Evolutionary conservation across 2,888 invertebrate species (phyloP).

Genomic region (Diaperis boleti): DNA sequence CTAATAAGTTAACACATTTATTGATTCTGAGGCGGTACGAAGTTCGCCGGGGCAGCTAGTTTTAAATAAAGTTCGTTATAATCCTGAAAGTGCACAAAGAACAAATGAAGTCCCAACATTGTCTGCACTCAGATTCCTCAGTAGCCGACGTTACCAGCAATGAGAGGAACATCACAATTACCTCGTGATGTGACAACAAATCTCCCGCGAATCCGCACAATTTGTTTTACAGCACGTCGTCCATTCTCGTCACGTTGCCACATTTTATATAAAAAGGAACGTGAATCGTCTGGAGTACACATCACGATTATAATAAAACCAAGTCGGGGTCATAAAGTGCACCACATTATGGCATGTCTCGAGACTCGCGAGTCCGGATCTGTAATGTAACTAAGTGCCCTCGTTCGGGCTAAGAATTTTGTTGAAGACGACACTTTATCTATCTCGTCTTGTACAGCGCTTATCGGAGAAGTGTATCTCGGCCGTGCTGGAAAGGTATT

Average conservation of each 20-base stretch:
- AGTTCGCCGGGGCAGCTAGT: too few species aligned
- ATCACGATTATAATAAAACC: slow-evolving; percentile 27
- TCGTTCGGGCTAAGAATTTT: background rate
- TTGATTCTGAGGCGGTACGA: too few species aligned
- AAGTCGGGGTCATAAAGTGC: slow-evolving; percentile 5
- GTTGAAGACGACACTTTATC: slow-evolving; percentile 1
- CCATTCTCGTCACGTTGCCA: slow-evolving; percentile 25
- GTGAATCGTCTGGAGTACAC: slow-evolving; percentile 25
- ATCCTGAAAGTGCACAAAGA: too few species aligned
- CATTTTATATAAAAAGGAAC: slow-evolving; percentile 20
- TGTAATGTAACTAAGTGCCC: background rate
- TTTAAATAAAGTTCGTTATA: too few species aligned
- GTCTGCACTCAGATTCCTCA: too few species aligned
- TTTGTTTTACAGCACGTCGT: slow-evolving; percentile 1
- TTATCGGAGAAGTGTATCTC: background rate
- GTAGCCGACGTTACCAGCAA: too few species aligned
- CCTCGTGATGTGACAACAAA: background rate
- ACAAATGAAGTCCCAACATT: too few species aligned
- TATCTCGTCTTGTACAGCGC: background rate
- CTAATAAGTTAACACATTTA: too few species aligned
- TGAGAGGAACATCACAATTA: too few species aligned
- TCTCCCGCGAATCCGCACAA: background rate
- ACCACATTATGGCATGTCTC: slow-evolving; percentile 9
- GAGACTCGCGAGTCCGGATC: slow-evolving; percentile 4
- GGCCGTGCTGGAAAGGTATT: too few species aligned